These are phyloP conservation scores for Raphicerus campestris DNA, from an alignment of 2,113 vertebrate genomes.

Conservation along the genomic window DNA sequence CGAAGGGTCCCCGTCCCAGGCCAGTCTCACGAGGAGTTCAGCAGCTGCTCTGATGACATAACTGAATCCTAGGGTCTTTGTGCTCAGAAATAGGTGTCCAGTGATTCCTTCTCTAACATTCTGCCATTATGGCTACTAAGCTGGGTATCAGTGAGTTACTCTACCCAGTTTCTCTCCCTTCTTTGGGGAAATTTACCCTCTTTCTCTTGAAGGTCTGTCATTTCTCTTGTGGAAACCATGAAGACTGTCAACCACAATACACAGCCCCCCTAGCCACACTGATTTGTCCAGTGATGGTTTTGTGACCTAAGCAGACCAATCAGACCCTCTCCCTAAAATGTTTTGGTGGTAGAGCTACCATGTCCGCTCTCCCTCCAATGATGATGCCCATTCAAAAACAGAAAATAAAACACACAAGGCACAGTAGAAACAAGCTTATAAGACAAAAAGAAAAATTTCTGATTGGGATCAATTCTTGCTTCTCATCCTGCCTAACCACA, in stretches of 20 bases:
- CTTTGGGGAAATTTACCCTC: not conserved
- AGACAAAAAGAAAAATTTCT: not conserved
- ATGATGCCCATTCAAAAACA: not conserved
- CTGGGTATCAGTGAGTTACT: not conserved
- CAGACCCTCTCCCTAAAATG: not conserved
- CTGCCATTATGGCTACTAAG: not conserved
- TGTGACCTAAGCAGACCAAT: not conserved
- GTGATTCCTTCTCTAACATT: not conserved
- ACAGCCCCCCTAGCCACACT: not conserved
- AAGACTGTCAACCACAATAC: not conserved
- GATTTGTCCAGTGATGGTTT: not conserved
- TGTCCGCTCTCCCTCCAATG: not conserved
- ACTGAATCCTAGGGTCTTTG: not conserved
- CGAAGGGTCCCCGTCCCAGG: not conserved
- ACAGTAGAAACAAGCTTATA: not conserved
- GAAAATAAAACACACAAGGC: not conserved
- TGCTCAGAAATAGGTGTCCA: not conserved
- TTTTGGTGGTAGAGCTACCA: not conserved
- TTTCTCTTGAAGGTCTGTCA: not conserved
- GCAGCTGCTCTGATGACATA: not conserved
- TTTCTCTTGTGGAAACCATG: not conserved
- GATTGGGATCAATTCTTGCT: not conserved
- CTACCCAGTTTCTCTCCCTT: not conserved
- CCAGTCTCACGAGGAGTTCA: not conserved
- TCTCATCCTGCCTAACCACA: not conserved